These are phyloP conservation scores for Neuroterus valhalla DNA, from an alignment of 1,140 invertebrate species.

Conservation along the genomic window DNA sequence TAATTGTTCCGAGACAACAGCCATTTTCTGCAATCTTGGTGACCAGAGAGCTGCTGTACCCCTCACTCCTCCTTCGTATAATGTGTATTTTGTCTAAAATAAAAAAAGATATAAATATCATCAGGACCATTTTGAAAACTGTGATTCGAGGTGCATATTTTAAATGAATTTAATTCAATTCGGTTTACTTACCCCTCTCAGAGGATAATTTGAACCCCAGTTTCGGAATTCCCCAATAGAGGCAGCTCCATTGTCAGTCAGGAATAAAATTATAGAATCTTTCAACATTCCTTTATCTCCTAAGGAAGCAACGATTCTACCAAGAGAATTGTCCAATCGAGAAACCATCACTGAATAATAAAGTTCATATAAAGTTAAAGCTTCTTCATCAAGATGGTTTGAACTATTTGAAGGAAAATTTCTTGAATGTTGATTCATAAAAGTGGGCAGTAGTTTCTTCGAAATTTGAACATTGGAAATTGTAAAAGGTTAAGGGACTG, in stretches of 20 bases:
- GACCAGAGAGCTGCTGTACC: constrained; percentile 81
- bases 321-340: constrained; percentile 83
- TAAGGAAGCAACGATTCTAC: constrained; percentile 78
- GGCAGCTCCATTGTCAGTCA: constrained; percentile 80
- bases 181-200: constrained; percentile 77
- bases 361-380: neutral
- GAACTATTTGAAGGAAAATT: too few species aligned
- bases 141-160: neutral
- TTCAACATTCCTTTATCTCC: constrained; percentile 78
- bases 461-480: neutral
- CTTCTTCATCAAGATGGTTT: too few species aligned
- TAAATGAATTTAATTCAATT: too few species aligned
- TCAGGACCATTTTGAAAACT: neutral
- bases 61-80: constrained; percentile 84
- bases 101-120: constrained; percentile 28
- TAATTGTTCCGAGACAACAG: constrained; percentile 75
- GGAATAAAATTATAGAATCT: constrained; percentile 79
- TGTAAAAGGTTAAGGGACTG: too few species aligned
- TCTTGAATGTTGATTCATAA: too few species aligned
- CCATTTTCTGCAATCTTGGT: constrained; percentile 71
- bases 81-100: constrained; percentile 79
- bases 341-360: constrained; percentile 79
- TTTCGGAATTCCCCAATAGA: constrained; percentile 74
- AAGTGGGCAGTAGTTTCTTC: too few species aligned
- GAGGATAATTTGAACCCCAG: constrained; percentile 82